These are phyloP conservation scores for Epizoanthus illoricatus DNA, from an alignment of 92 coral and sea anemone genomes.

Conservation along the genomic window DNA sequence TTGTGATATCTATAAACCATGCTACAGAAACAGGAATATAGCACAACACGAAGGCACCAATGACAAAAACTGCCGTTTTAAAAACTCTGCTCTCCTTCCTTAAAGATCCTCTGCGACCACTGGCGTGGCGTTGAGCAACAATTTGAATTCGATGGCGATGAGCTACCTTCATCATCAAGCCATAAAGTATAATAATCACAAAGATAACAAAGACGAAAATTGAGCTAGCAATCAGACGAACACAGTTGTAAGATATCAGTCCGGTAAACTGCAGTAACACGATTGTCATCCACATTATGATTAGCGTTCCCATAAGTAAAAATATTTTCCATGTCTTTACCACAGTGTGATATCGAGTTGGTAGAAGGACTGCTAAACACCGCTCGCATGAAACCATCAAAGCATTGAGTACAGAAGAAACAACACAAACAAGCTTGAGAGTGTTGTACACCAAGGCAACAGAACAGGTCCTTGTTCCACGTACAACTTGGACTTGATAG, in stretches of 20 bases:
- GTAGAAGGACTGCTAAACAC: constrained; percentile 21
- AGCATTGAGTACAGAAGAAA: constrained; percentile 7
- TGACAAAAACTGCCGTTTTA: constrained; percentile 24
- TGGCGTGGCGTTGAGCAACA: constrained; percentile 32
- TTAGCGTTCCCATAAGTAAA: neutral
- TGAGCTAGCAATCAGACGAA: constrained; percentile 20
- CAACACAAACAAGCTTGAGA: neutral
- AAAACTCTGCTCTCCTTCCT: constrained; percentile 21
- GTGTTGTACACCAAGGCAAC: constrained; percentile 15
- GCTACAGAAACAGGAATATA: constrained; percentile 16
- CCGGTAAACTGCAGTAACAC: constrained; percentile 2
- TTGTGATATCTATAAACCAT: constrained; percentile 27
- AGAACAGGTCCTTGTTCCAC: constrained; percentile 7
- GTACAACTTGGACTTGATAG: constrained; percentile 16
- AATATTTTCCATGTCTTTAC: constrained; percentile 28
- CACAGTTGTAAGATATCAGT: neutral
- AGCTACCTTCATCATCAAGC: constrained; percentile 20
- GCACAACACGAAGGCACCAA: constrained; percentile 9
- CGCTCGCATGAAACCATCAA: constrained; percentile 34
- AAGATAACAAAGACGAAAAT: neutral
- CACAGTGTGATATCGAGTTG: constrained; percentile 25
- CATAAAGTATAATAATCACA: constrained; percentile 1
- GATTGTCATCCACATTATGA: neutral
- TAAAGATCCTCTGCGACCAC: constrained; percentile 15
- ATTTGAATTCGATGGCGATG: constrained; percentile 32